phyloP scores from a whole-genome alignment of 2,797 vertebrate species.

The Siniperca undulata region DNA sequence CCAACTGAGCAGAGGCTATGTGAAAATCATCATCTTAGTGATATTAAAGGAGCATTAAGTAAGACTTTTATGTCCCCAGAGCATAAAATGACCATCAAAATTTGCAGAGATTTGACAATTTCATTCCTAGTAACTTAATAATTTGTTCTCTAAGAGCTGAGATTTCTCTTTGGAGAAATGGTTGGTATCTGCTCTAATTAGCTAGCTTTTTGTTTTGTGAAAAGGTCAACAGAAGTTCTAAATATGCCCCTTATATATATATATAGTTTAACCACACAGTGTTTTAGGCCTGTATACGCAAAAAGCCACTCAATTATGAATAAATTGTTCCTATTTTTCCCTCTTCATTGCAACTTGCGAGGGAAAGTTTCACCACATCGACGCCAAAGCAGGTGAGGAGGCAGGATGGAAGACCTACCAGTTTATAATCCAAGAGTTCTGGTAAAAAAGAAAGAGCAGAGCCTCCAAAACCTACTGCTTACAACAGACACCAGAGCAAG shows the following conservation, averaged over 20 bases:
- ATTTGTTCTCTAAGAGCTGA: conserved; percentile 1
- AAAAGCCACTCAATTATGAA: conserved; percentile 20
- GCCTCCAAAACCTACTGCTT: conserved; percentile 36
- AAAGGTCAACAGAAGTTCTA: conserved; percentile 7
- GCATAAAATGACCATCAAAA: not conserved
- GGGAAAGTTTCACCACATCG: not conserved
- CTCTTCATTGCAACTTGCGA: not conserved
- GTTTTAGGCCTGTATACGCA: not conserved
- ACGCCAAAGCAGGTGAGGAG: conserved; percentile 6
- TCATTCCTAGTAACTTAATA: not conserved
- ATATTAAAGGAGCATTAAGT: conserved; percentile 20
- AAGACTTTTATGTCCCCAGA: conserved; percentile 7
- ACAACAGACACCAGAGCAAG: conserved; percentile 57
- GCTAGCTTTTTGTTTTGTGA: not conserved
- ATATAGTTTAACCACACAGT: not conserved
- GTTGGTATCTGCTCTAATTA: conserved; percentile 3
- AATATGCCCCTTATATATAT: not conserved
- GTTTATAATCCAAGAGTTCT: conserved; percentile 15
- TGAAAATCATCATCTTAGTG: conserved; percentile 18
- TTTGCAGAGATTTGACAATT: not conserved
- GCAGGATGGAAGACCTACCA: not conserved
- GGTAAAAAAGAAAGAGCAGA: conserved; percentile 25
- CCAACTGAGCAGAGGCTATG: conserved; percentile 38
- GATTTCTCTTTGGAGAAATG: conserved; percentile 1
- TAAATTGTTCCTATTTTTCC: not conserved